Percentiles rank a stretch among this genome's conserved stretches.
Evolutionary conservation across 2,888 invertebrate genomes (phyloP).

Genomic region (Thereva nobilitata): DNA sequence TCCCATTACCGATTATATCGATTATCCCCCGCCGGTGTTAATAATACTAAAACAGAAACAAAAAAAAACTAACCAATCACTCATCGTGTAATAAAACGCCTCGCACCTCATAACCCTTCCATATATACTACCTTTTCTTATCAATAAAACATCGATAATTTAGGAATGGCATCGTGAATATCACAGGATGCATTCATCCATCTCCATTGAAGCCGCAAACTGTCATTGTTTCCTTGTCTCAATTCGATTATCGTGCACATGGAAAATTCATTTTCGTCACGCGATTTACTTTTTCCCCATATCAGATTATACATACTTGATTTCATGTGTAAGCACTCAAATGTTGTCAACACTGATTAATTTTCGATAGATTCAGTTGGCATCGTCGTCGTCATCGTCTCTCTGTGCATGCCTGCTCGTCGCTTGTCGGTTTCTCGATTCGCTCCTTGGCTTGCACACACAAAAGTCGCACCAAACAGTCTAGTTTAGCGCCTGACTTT

Average conservation of each 20-base stretch:
- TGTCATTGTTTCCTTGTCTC: slow-evolving; percentile 8
- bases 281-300: slow-evolving; percentile 25
- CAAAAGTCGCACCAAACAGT: too few relatives aligned
- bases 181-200: not conserved
- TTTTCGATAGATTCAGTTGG: slow-evolving; percentile 29
- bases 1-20: too few relatives aligned
- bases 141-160: not conserved
- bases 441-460: too few relatives aligned
- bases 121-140: not conserved
- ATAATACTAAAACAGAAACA: too few relatives aligned
- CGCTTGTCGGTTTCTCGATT: too few relatives aligned
- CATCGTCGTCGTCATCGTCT: not conserved
- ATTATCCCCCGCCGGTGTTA: too few relatives aligned
- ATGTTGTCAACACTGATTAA: slow-evolving; percentile 41
- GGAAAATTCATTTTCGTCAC: slow-evolving; percentile 34
- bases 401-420: too few relatives aligned
- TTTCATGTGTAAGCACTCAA: slow-evolving; percentile 38
- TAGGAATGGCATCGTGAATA: slow-evolving; percentile 1
- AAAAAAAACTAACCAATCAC: too few relatives aligned
- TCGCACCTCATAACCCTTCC: not conserved
- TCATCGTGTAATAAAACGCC: too few relatives aligned
- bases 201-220: not conserved
- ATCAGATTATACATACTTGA: slow-evolving; percentile 32
- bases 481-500: too few relatives aligned
- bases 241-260: slow-evolving; percentile 32